Conservation (phyloP, 2,797 vertebrate genomes). For the Melanitta fusca region DNA sequence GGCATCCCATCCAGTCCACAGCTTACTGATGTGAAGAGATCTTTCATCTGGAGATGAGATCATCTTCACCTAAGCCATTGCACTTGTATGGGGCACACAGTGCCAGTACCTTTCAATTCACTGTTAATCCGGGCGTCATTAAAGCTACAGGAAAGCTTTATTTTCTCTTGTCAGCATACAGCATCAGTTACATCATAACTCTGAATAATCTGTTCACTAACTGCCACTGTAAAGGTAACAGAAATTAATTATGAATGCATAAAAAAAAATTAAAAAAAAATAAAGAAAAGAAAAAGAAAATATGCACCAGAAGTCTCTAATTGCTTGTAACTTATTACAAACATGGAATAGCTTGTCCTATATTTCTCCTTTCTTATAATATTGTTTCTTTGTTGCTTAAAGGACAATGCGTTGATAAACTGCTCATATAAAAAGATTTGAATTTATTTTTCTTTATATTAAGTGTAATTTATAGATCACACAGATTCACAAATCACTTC, state of each 20-base stretch:
- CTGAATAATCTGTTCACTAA: background rate
- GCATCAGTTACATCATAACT: background rate
- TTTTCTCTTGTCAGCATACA: background rate
- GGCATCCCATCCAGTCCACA: background rate
- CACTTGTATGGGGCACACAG: background rate
- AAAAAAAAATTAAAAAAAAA: background rate
- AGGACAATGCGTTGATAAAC: background rate
- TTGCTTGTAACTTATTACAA: background rate
- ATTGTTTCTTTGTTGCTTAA: background rate
- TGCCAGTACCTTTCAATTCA: background rate
- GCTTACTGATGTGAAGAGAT: background rate
- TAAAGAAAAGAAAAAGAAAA: background rate
- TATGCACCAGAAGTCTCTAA: background rate
- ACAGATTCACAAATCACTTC: background rate
- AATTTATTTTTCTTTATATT: background rate
- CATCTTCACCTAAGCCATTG: background rate
- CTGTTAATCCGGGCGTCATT: background rate
- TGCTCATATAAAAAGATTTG: background rate
- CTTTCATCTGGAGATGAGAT: background rate
- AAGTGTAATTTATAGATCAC: background rate
- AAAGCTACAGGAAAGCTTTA: background rate
- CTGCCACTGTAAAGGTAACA: background rate
- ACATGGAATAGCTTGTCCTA: background rate
- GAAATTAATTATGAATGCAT: background rate
- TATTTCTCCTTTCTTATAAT: background rate